Conservation (phyloP, 2,888 invertebrate species). For the Smittia sp. region DNA sequence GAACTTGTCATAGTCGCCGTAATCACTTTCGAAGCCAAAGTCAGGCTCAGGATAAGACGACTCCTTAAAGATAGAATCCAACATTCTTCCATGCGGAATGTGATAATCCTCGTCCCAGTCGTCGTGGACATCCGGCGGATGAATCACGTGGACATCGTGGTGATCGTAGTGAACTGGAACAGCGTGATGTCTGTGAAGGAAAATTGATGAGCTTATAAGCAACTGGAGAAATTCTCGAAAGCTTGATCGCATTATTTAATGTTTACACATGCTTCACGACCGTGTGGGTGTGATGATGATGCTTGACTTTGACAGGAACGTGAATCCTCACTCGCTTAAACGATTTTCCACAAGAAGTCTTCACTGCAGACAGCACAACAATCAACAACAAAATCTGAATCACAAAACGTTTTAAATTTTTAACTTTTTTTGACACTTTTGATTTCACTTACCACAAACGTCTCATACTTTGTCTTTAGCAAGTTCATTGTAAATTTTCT, state of each 20-base stretch:
- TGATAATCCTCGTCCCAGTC: slow-evolving; percentile 14
- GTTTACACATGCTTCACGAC: slow-evolving; percentile 13
- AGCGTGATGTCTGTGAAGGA: slow-evolving; percentile 30
- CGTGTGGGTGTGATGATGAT: slow-evolving; percentile 33
- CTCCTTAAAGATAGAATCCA: not conserved
- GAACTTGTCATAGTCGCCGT: not conserved
- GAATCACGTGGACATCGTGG: slow-evolving; percentile 25
- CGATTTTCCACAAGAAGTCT: not conserved
- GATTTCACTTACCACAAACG: slow-evolving; percentile 23
- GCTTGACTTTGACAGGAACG: slow-evolving; percentile 33
- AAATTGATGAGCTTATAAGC: not conserved
- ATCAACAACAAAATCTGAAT: slow-evolving; percentile 7
- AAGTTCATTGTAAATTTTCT: slow-evolving; percentile 4
- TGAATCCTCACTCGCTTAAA: slow-evolving; percentile 22
- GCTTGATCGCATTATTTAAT: too few species aligned
- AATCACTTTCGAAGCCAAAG: not conserved
- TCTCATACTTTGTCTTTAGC: not conserved
- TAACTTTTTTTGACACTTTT: not conserved
- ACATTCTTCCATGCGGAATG: slow-evolving; percentile 3
- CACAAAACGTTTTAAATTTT: not conserved
- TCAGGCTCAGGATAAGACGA: not conserved
- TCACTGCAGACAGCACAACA: not conserved
- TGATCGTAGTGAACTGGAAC: slow-evolving; percentile 30
- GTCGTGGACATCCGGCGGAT: not conserved
- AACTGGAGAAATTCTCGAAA: too few species aligned